Evolutionary conservation across 2,113 vertebrate genomes (phyloP).

Genomic region (Cynopterus brachyotis): DNA sequence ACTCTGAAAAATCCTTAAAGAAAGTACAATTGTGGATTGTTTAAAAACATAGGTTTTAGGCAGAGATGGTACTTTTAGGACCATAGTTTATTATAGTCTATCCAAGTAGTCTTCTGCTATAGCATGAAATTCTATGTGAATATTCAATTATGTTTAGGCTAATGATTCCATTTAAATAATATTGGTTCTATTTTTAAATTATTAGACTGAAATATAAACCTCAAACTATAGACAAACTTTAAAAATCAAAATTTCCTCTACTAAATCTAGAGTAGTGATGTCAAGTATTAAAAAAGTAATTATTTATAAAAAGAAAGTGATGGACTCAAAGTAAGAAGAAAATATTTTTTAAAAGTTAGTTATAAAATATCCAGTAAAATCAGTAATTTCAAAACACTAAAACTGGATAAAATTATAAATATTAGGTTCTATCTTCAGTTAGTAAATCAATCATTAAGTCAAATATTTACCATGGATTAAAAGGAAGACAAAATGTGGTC

Average conservation of each 20-base stretch:
- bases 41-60: conserved; percentile 9
- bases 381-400: background rate
- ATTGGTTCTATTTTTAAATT: background rate
- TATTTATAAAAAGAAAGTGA: background rate
- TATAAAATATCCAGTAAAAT: background rate
- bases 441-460: background rate
- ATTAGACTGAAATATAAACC: background rate
- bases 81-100: background rate
- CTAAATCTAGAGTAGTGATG: background rate
- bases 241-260: background rate
- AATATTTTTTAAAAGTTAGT: background rate
- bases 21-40: background rate
- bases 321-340: background rate
- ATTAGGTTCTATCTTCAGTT: background rate
- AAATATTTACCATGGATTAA: background rate
- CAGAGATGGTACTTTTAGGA: conserved; percentile 27
- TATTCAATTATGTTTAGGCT: background rate
- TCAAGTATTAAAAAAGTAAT: background rate
- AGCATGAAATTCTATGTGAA: background rate
- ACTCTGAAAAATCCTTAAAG: conserved; percentile 9
- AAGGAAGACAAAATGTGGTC: background rate
- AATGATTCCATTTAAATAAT: background rate
- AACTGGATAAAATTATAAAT: background rate
- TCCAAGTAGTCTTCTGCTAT: background rate
- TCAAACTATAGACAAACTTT: background rate